Evolutionary conservation across 2,113 vertebrate species (phyloP), one percentile per base, ranked within the genome.

Genomic region (Cryptoleucopteryx plumbea): DNA sequence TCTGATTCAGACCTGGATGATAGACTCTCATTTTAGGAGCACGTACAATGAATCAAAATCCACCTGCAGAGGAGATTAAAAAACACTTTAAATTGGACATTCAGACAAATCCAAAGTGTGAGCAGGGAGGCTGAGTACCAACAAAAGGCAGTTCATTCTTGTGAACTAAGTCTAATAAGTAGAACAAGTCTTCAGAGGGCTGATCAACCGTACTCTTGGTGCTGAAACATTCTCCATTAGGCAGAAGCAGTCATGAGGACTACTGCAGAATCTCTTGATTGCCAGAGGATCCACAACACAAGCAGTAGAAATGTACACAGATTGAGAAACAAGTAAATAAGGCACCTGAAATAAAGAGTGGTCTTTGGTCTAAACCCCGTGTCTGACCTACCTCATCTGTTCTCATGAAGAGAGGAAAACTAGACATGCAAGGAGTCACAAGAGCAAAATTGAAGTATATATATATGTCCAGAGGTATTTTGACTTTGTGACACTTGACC

Each of bases 221-320:
- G 43, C 18, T 58, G 67, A 65, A 70, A 58, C 10, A 31, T 22
- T 34, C 27, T 53, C 53, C 9, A 1, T 34, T 56, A 47, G 48
- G 25, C 48, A 74, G 67, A 70, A 65, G 55, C 31, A 26, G 38
- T 38, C 56, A 16, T 5, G 14, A 86, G 50, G 27, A 61, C 40
- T 47, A 36, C 50, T 38, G 38, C 48, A 74, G 27, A 55, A 65
- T 4, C 48, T 75, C 48, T 50, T n/a, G 9, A 48, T 11, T 27
- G 58, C 16, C 63, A 71, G 16, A 53, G 29, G 38, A 52, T 48
- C 27, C 48, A 17, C 27, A 66, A 2, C 16, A 43, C 0, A 0
- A 84, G 34, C 3, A 31, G 17, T 32, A 62, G 3, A 72, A 72
- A 72, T 3, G 52, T 10, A 7, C 31, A 50, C 2, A 2, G 17